A percentile compares a stretch with the other conserved stretches of the same genome.
Conservation (phyloP, 2,113 vertebrate species). For the Neogobius melanostomus region DNA sequence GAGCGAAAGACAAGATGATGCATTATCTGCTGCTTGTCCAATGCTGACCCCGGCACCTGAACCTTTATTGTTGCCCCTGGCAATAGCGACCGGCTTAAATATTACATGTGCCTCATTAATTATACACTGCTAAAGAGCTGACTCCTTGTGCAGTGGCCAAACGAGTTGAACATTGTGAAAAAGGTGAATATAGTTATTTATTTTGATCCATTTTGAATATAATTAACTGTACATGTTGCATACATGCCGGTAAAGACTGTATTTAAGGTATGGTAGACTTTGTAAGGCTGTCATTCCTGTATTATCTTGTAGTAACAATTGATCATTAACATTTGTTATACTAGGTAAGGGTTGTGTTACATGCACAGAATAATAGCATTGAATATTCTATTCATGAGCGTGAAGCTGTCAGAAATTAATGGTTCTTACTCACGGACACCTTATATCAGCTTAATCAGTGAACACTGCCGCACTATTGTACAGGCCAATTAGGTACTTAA, state of each 20-base stretch:
- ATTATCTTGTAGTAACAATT: slow-evolving; percentile 51
- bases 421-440: background rate
- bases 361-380: slow-evolving; percentile 26
- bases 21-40: slow-evolving; percentile 27
- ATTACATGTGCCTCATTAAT: slow-evolving; percentile 69
- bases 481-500: background rate
- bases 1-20: slow-evolving; percentile 8
- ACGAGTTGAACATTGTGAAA: slow-evolving; percentile 2
- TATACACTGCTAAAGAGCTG: slow-evolving; percentile 46
- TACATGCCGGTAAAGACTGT: background rate
- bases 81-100: slow-evolving; percentile 51
- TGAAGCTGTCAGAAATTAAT: slow-evolving; percentile 17
- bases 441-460: background rate
- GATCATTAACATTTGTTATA: slow-evolving; percentile 64
- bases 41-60: slow-evolving; percentile 40
- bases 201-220: background rate
- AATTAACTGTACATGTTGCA: background rate
- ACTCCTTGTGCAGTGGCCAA: slow-evolving; percentile 16
- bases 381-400: slow-evolving; percentile 56
- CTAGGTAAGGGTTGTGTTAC: slow-evolving; percentile 67
- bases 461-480: background rate
- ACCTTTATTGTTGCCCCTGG: slow-evolving; percentile 32
- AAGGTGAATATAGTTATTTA: background rate
- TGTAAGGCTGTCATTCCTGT: slow-evolving; percentile 16
- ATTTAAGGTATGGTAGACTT: background rate